Evolutionary conservation across 2,888 invertebrate genomes (phyloP).

Genomic region (Bursaphelenchus okinawaensis): DNA sequence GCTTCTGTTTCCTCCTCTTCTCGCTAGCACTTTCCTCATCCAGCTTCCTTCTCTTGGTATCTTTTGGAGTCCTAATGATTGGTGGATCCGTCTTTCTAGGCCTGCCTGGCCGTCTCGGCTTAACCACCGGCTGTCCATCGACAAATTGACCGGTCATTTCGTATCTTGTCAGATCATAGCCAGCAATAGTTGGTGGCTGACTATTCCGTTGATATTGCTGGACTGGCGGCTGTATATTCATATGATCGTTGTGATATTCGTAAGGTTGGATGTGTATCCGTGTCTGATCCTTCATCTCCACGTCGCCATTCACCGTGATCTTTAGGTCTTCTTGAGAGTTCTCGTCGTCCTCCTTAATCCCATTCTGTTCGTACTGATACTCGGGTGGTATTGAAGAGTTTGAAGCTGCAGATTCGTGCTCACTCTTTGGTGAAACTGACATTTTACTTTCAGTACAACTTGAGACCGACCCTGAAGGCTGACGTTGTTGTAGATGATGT

Average conservation of each 20-base stretch:
- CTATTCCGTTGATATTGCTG: background rate
- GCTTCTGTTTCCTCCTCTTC: background rate
- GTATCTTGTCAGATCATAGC: background rate
- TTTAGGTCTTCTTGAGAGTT: background rate
- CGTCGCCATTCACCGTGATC: background rate
- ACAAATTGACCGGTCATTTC: background rate
- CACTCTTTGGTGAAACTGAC: background rate
- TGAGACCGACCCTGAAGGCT: background rate
- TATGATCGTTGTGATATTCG: background rate
- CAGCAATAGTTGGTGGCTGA: background rate
- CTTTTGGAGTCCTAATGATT: background rate
- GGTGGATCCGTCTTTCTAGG: constrained; percentile 10
- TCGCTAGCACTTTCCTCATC: background rate
- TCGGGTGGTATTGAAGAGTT: background rate
- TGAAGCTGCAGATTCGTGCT: background rate
- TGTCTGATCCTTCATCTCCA: background rate
- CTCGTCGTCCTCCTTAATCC: background rate
- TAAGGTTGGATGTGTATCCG: background rate
- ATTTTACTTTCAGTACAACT: background rate
- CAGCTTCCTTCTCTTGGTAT: background rate
- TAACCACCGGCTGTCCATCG: background rate
- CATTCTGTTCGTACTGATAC: background rate
- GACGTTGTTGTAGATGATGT: background rate
- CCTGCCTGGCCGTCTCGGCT: background rate
- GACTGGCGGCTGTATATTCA: background rate